phyloP scores from a whole-genome alignment of 92 coral and sea anemone genomes.

The Porites evermanni region DNA sequence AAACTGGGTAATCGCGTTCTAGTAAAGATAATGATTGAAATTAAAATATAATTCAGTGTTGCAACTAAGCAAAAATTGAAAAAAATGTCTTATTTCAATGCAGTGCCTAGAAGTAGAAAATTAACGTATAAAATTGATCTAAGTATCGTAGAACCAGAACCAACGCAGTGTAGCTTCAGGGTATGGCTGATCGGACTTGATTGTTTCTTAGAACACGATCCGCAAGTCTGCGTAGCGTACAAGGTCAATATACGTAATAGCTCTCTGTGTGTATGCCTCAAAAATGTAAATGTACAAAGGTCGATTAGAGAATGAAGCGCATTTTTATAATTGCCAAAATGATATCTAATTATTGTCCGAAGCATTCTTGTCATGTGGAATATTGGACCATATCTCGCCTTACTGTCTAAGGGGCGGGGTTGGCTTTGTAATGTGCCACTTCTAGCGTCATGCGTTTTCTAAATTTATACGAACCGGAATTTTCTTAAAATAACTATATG shows the following conservation, averaged over 20 bases:
- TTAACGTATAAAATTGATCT: too few species aligned
- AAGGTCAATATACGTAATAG: background rate
- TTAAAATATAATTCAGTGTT: too few species aligned
- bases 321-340: conserved; percentile 8
- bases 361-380: conserved; percentile 32
- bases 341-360: background rate
- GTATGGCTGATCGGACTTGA: too few species aligned
- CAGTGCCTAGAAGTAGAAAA: too few species aligned
- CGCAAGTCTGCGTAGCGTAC: background rate
- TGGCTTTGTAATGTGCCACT: background rate
- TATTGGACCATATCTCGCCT: conserved; percentile 13
- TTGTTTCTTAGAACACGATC: too few species aligned
- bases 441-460: background rate
- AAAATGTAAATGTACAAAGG: background rate
- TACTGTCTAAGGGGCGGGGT: conserved; percentile 11
- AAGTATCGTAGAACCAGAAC: too few species aligned
- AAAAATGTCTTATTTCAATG: too few species aligned
- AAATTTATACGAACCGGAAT: conserved; percentile 14
- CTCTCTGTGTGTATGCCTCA: background rate
- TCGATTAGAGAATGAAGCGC: background rate
- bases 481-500: conserved; percentile 11
- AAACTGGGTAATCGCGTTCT: too few species aligned
- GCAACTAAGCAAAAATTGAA: too few species aligned
- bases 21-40: too few species aligned
- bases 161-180: too few species aligned